Evolutionary conservation across 2,113 vertebrate species (phyloP), one percentile per base, ranked within the genome.

Genomic region (Tragelaphus scriptus): DNA sequence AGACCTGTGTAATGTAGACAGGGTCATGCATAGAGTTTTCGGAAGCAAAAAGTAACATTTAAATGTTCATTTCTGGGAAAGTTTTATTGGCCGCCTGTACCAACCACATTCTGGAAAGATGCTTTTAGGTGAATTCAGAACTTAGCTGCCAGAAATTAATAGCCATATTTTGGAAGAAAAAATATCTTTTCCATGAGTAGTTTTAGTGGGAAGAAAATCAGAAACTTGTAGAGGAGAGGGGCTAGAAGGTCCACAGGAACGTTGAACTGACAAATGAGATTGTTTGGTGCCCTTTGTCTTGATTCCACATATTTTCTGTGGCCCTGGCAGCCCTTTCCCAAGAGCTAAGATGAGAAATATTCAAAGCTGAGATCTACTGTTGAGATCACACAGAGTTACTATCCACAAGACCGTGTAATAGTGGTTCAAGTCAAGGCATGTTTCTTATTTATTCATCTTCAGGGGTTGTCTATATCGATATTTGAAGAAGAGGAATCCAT

Each of bases 191-290:
- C 36, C 26, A 2, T 25, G 49, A 49, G 61, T 77, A 82, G n/a
- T 68, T 94, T 80, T 80, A 49, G 85, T 95, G 56, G 59, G 55
- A 88, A 92, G 89, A 95, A 88, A 86, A 77, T 90, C 44, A 80
- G 59, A 91, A 86, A 44, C 5, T 1, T 44, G 55, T 75, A 28
- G 44, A 84, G 23, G 44, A 59, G 40, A 81, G 56, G 11, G 30
- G 8, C 56, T 44, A 17, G n/a, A 58, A 87, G 61, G 55, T n/a
- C 68, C 49, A 6, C 2, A 10, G 85, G 65, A n/a, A 2, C 26
- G 88, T 7, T 30, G 92, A 56, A 23, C 65, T 32, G 75, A 91
- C 21, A 28, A 13, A 12, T 1, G 36, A 85, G 56, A 7, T 44
- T 44, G 44, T 44, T 44, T 44, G 44, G 44, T 55, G 15, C 23